Percentiles rank a stretch among this genome's conserved stretches.
Evolutionary conservation across 2,113 vertebrate genomes (phyloP).

Genomic region (Ceyx margarethae): DNA sequence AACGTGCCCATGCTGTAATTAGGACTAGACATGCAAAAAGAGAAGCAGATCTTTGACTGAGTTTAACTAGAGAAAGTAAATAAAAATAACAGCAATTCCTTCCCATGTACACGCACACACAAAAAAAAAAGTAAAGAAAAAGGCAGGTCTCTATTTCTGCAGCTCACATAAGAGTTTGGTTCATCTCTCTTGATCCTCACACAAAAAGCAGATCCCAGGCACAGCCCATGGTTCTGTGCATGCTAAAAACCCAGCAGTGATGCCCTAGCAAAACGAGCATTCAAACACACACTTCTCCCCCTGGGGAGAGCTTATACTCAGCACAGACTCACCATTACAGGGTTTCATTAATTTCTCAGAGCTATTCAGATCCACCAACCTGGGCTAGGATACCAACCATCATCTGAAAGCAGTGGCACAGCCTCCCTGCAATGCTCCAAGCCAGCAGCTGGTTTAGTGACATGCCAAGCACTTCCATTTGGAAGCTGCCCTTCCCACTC

Average conservation of each 20-base stretch:
- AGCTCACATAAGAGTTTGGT: not conserved
- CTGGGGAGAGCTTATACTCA: slow-evolving; percentile 25
- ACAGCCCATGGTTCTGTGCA: not conserved
- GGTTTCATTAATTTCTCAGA: not conserved
- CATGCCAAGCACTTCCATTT: not conserved
- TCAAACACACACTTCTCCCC: slow-evolving; percentile 11
- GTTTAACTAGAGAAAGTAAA: slow-evolving; percentile 29
- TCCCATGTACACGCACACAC: not conserved
- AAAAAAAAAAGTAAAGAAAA: not conserved
- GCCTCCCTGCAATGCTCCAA: not conserved
- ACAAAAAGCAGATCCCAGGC: slow-evolving; percentile 47
- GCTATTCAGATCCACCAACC: not conserved
- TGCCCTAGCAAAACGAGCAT: slow-evolving; percentile 29
- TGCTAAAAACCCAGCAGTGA: slow-evolving; percentile 12
- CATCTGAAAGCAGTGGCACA: not conserved
- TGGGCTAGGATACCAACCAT: not conserved
- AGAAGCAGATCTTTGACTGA: slow-evolving; percentile 1
- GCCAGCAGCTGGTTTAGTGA: not conserved
- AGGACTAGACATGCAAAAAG: not conserved
- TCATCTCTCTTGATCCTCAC: not conserved
- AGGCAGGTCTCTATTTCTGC: not conserved
- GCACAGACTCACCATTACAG: not conserved
- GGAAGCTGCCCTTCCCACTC: not conserved
- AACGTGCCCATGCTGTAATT: slow-evolving; percentile 21
- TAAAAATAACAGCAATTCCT: slow-evolving; percentile 30